Conservation (phyloP, 1,140 invertebrate species). For the Drosophila busckii region DNA sequence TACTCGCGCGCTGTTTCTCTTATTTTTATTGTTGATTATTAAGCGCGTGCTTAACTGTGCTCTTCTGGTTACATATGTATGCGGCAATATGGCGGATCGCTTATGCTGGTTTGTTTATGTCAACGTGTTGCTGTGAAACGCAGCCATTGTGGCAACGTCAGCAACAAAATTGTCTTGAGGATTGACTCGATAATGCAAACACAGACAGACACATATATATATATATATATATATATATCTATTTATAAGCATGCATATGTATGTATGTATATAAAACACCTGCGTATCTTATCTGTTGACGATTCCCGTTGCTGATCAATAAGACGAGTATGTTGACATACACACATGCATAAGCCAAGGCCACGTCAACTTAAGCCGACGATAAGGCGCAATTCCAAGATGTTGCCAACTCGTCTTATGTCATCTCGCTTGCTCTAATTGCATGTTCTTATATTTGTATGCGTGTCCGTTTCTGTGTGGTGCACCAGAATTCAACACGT, state of each 20-base stretch:
- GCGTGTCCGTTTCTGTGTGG: slow-evolving; percentile 39
- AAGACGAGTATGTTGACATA: too few relatives aligned
- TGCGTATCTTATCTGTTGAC: slow-evolving; percentile 23
- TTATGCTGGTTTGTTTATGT: slow-evolving; percentile 44
- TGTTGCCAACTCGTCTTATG: slow-evolving; percentile 31
- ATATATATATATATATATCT: too few relatives aligned
- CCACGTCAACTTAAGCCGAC: slow-evolving; percentile 37
- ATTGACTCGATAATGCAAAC: slow-evolving; percentile 17
- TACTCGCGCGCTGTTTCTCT: slow-evolving; percentile 3
- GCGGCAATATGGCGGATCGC: slow-evolving; percentile 44
- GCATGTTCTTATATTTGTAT: slow-evolving; percentile 4
- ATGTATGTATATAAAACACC: too few relatives aligned
- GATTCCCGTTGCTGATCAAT: slow-evolving; percentile 4
- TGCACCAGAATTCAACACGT: slow-evolving; percentile 51
- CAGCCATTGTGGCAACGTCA: slow-evolving; percentile 33
- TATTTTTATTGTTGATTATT: slow-evolving; percentile 16
- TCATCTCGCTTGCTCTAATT: slow-evolving; percentile 1
- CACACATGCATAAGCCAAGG: slow-evolving; percentile 27
- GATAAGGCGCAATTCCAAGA: slow-evolving; percentile 34
- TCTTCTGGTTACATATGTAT: slow-evolving; percentile 1
- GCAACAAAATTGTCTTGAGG: slow-evolving; percentile 12
- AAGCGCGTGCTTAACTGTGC: slow-evolving; percentile 45
- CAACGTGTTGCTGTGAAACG: slow-evolving; percentile 17
- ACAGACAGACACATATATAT: too few relatives aligned
- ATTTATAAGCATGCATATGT: too few relatives aligned